Evolutionary conservation across 2,888 invertebrate genomes (phyloP), one percentile per base, ranked within the genome.

Genomic region (Phanerotoma sp.): DNA sequence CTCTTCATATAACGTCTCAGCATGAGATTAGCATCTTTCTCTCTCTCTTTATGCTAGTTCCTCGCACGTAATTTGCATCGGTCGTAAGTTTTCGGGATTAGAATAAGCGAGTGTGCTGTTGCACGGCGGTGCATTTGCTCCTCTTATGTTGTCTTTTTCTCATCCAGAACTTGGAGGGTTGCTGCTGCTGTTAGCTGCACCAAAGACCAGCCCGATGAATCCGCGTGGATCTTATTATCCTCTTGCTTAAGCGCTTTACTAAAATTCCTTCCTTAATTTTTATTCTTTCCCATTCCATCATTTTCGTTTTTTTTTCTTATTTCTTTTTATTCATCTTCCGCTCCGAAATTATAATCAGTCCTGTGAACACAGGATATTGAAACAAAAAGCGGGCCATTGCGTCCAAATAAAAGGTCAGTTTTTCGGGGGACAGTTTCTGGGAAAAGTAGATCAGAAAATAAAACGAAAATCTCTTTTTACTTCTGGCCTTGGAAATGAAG

Each of bases 51-150:
- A n/a, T n/a, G n/a, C n/a, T 42, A 49, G 44, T 56, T 55, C 44
- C 56, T 54, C 58, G 45, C 57, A 48, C 60, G 63, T 63, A 67
- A 69, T 69, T 69, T 69, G 68, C 66, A 67, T 66, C 61, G 67
- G 64, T 64, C 68, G 66, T 66, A 67, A 66, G 66, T 67, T 68
- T 69, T 69, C 62, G 62, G 67, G 67, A 69, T 69, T 69, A 69
- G 67, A 66, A 66, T 56, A 54, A 44, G 21, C n/a, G 41, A 35
- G 11, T n/a, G 21, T 30, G 50, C 22, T 25, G 41, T 28, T 40
- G 22, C 9, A 40, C 18, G 28, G 41, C 40, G 38, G 42, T 51
- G 20, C 20, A 25, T 40, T 35, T 32, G n/a, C n/a, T 30, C 18
- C 30, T 30, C 3, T 16, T 41, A 18, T 41, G 25, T 11, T 30